Evolutionary conservation across 2,888 invertebrate genomes (phyloP).

Genomic region (Drosophila diplacantha): DNA sequence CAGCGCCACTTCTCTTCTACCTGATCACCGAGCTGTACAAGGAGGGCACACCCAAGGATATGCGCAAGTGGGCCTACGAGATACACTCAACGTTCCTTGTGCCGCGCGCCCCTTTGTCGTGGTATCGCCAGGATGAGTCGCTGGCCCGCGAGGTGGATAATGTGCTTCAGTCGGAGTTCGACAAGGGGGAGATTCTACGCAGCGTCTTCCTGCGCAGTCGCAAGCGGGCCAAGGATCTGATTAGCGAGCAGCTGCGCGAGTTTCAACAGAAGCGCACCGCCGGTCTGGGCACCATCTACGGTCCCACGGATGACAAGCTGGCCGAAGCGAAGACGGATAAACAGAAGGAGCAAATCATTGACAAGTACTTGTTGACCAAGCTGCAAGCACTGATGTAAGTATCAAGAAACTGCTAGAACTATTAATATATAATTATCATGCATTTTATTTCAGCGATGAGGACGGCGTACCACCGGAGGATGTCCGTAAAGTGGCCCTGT

Average conservation of each 20-base stretch:
- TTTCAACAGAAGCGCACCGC: slow-evolving; percentile 91
- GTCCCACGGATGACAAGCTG: slow-evolving; percentile 88
- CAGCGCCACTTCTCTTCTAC: slow-evolving; percentile 84
- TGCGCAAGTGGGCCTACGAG: slow-evolving; percentile 99
- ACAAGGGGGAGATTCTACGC: slow-evolving; percentile 92
- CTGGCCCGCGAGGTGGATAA: slow-evolving; percentile 94
- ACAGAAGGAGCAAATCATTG: slow-evolving; percentile 85
- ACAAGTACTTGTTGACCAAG: slow-evolving; percentile 85
- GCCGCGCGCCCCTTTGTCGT: slow-evolving; percentile 83
- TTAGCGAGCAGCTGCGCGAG: slow-evolving; percentile 77
- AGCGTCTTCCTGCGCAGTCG: slow-evolving; percentile 94
- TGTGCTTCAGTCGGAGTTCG: slow-evolving; percentile 88
- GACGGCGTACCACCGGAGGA: slow-evolving; percentile 81
- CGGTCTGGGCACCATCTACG: slow-evolving; percentile 93
- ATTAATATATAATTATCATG: neutral
- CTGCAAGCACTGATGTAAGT: slow-evolving; percentile 84
- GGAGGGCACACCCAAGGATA: slow-evolving; percentile 90
- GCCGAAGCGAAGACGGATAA: slow-evolving; percentile 89
- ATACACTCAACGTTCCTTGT: slow-evolving; percentile 97
- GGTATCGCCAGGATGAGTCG: slow-evolving; percentile 82
- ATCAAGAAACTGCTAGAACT: too few species aligned
- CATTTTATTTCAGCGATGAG: slow-evolving; percentile 79
- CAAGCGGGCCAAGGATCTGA: slow-evolving; percentile 79
- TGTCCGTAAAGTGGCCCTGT: slow-evolving; percentile 83
- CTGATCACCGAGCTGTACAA: slow-evolving; percentile 94